Evolutionary conservation across 2,888 invertebrate species (phyloP).

Genomic region (Scaptomyza cyrtandrae): DNA sequence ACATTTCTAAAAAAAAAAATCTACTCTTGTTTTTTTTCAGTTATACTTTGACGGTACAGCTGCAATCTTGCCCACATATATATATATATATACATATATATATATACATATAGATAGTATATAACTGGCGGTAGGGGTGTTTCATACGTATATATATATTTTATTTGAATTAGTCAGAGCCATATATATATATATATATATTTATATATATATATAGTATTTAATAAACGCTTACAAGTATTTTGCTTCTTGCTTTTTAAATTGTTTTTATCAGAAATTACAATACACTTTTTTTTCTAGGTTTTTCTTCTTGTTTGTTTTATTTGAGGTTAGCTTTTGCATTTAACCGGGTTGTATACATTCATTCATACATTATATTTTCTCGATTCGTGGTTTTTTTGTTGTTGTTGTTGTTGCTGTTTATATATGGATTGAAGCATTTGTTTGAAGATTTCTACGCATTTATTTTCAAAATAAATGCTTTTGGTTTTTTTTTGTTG

Average conservation of each 20-base stretch:
- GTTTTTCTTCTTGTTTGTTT: conserved; percentile 4
- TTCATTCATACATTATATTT: background rate
- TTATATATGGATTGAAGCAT: conserved; percentile 19
- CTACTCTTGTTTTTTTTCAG: conserved; percentile 19
- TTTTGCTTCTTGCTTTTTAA: conserved; percentile 1
- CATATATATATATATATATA: conserved; percentile 25
- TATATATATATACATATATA: conserved; percentile 35
- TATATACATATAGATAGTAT: conserved; percentile 22
- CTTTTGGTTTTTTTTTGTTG: conserved; percentile 25
- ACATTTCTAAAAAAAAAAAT: conserved; percentile 12
- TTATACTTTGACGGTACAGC: conserved; percentile 32
- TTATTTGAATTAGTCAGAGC: conserved; percentile 67
- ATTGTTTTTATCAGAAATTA: conserved; percentile 19
- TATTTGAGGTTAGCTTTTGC: conserved; percentile 30
- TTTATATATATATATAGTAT: conserved; percentile 40
- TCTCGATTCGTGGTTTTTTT: background rate
- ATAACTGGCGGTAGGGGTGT: conserved; percentile 74
- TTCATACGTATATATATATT: conserved; percentile 46
- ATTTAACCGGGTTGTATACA: conserved; percentile 29
- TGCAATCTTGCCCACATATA: conserved; percentile 38
- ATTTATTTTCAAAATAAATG: conserved; percentile 59
- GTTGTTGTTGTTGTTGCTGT: background rate
- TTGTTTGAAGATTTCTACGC: conserved; percentile 16
- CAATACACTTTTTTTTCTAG: conserved; percentile 12
- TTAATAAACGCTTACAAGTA: conserved; percentile 38